Base-by-base conservation (phyloP, 2,113 vertebrate genomes). In the Heptranchias perlo region DNA sequence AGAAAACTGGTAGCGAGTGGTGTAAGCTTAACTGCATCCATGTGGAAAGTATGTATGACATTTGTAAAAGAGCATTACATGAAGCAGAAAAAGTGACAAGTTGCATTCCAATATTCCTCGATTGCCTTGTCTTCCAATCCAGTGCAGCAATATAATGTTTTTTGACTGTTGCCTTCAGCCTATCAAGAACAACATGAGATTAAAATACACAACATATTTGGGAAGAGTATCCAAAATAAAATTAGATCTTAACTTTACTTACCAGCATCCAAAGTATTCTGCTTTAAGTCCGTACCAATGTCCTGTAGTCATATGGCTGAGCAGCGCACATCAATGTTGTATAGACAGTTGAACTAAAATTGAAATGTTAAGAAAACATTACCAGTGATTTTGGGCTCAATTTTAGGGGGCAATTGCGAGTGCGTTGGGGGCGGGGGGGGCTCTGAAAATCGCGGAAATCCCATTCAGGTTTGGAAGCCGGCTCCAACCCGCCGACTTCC, bases 271-370 rank as follows among this genome's bases (percentile, higher is more conserved):
- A 69, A 18, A 69, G 21, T 73, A 11, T 69, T 69, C 44, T 35
- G 47, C 4, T 52, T 39, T 28, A 67, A 1, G 44, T 73, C 23
- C 94, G 11, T 35, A 95, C 47, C 16, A 69, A 13, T 0, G 98
- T 98, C 96, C 2, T 97, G 96, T 98, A 98, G 21, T 97, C 96
- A 0, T 97, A 96, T 0, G 98, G 98, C n/a, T 18, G 47, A 0
- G 98, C 97, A 0, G 98, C 98, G 0, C 97, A 98, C 98, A 98
- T 98, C 0, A 98, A 96, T 0, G 98, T 98, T 21, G 98, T 98
- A 76, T 98, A 98, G 86, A 98, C 4, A 0, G 98, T 98, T 35
- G 87, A 49, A 67, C 98, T 98, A 96, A 96, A 84, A 84, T 96
- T 84, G 14, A 49, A 76, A 84, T 18, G 61, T 18, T 0, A 28